phyloP scores from a whole-genome alignment of 2,888 invertebrate species.

The Chirona hameri region DNA sequence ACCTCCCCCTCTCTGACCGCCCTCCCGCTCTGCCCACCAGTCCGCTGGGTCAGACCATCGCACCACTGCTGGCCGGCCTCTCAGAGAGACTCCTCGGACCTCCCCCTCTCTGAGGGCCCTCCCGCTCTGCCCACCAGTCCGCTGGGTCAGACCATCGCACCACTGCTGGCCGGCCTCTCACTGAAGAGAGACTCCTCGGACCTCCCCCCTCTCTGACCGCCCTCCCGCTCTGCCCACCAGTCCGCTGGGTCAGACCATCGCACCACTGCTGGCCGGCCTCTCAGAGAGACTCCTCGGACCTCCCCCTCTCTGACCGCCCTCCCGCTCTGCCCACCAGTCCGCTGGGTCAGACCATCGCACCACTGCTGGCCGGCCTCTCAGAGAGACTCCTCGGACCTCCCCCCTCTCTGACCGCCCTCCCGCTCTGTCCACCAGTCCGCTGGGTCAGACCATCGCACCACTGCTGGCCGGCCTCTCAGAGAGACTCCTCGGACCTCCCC shows the following conservation, averaged over 20 bases:
- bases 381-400: background rate
- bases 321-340: slow-evolving; percentile 33
- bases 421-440: slow-evolving; percentile 33
- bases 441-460: slow-evolving; percentile 38
- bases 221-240: slow-evolving; percentile 30
- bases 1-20: background rate
- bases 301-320: no score
- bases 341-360: slow-evolving; percentile 38
- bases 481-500: background rate
- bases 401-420: background rate
- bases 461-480: slow-evolving; percentile 34
- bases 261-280: slow-evolving; percentile 36
- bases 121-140: slow-evolving; percentile 33
- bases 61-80: slow-evolving; percentile 36
- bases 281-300: background rate
- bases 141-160: slow-evolving; percentile 38
- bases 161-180: slow-evolving; percentile 35
- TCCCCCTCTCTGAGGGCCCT: no score
- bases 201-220: background rate
- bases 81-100: background rate
- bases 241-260: slow-evolving; percentile 38
- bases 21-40: slow-evolving; percentile 30
- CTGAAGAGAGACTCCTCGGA: background rate
- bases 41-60: slow-evolving; percentile 38
- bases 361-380: slow-evolving; percentile 35